A percentile compares a stretch with the other conserved stretches of the same genome.
These are phyloP conservation scores for Gonioctena quinquepunctata DNA, from an alignment of 1,140 invertebrate species.

Conservation along the genomic window DNA sequence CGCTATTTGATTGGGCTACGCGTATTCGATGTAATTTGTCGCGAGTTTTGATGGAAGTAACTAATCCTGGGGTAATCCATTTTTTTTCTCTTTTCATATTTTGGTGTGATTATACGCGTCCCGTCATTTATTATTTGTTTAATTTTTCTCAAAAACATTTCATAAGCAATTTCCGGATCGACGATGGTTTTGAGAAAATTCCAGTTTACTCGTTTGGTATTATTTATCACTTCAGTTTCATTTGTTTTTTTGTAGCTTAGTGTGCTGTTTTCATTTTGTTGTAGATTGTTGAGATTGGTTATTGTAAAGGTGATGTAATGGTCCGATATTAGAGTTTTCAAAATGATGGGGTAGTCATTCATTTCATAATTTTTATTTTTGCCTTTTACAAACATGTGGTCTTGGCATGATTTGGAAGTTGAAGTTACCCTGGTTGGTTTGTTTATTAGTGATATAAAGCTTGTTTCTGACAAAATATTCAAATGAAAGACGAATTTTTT, in stretches of 20 bases:
- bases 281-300: neutral
- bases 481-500: too few species aligned
- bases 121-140: neutral
- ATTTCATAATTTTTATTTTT: too few species aligned
- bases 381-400: too few species aligned
- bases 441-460: neutral
- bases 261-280: neutral
- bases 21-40: neutral
- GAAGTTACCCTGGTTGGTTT: neutral
- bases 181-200: neutral
- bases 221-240: neutral
- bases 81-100: neutral
- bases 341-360: neutral
- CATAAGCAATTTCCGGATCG: too few species aligned
- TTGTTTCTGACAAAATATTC: neutral
- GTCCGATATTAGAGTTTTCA: neutral
- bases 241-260: neutral
- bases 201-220: too few species aligned
- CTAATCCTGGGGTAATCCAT: neutral
- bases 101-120: neutral
- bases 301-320: neutral
- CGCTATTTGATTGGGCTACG: neutral
- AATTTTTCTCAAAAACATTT: too few species aligned
- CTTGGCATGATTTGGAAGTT: neutral
- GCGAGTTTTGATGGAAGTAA: neutral